Conservation (phyloP, 1,140 invertebrate genomes). For the Eriosoma lanigerum region DNA sequence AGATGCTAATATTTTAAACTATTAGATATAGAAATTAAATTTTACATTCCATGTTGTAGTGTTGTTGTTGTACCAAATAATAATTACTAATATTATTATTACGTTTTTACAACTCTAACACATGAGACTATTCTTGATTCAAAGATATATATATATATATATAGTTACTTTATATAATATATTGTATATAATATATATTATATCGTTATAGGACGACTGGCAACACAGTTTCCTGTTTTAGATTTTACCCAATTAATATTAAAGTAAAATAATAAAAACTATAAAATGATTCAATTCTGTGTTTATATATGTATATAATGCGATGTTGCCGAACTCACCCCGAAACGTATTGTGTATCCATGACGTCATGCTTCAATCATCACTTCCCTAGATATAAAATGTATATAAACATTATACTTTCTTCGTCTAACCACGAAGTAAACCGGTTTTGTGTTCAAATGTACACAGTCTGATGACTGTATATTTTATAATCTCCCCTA, state of each 20-base stretch:
- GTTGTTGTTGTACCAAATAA: not conserved
- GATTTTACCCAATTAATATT: slow-evolving; percentile 9
- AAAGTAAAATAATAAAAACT: not conserved
- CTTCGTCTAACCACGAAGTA: not conserved
- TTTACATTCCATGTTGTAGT: not conserved
- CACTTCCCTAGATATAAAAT: slow-evolving; percentile 13
- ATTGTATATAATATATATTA: too few species aligned
- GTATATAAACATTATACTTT: not conserved
- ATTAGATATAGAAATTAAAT: not conserved
- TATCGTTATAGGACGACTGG: not conserved
- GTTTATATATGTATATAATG: not conserved
- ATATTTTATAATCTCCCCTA: slow-evolving; percentile 3
- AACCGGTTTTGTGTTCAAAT: slow-evolving; percentile 2
- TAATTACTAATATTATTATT: not conserved
- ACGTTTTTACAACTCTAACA: not conserved
- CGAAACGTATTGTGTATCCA: slow-evolving; percentile 28
- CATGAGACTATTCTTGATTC: not conserved
- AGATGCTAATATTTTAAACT: not conserved
- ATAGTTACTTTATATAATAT: too few species aligned
- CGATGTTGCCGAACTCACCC: slow-evolving; percentile 38
- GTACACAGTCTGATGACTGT: not conserved
- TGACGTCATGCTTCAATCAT: slow-evolving; percentile 45
- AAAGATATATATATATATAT: too few species aligned
- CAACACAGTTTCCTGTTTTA: slow-evolving; percentile 6
- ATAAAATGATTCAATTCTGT: not conserved